Evolutionary conservation across 2,888 invertebrate genomes (phyloP), one percentile per base, ranked within the genome.

Genomic region (Thereva nobilitata): DNA sequence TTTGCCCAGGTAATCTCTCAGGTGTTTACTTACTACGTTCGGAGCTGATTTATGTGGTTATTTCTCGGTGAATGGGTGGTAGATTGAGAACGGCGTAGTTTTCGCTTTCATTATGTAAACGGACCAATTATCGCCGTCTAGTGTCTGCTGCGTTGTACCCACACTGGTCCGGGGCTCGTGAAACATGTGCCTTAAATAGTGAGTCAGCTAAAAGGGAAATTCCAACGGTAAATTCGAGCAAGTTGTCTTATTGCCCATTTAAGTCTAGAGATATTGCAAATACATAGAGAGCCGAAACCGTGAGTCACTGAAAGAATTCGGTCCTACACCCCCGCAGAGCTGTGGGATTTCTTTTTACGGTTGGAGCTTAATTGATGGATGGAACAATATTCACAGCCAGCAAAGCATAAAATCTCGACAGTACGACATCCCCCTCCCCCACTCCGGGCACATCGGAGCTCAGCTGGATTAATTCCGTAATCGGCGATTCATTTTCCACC

Each of bases 311-410:
- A 35, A 6, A 35, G 5, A 35, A 35, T 52, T 52, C 35, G 34
- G 8, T 52, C 35, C 6, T 23, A 52, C 34, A 7, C 10, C 52
- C 9, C 52, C 10, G 34, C 35, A 8, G 7, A 23, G 52, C 35
- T 23, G 23, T 23, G 23, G 52, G 35, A 52, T 52, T 35, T 35
- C 35, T 23, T 35, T 9, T 52, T 23, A 52, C 10, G 8, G 35
- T 5, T 6, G 52, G 9, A 23, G 23, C 52, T 52, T 52, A 52
- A 52, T 52, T 52, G 52, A 52, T 35, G 52, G 52, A 52, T 52
- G 35, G 23, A 35, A 23, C 52, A 52, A 52, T 52, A 34, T 52
- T 23, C 6, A 23, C 23, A 34, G 52, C 52, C 52, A 52, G 35
- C 52, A 34, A 52, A 52, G 52, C 52, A 52, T 35, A 52, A 52